A percentile compares a stretch with the other conserved stretches of the same genome.
Conservation (phyloP, 2,888 invertebrate genomes). For the Limnephilus rhombicus region DNA sequence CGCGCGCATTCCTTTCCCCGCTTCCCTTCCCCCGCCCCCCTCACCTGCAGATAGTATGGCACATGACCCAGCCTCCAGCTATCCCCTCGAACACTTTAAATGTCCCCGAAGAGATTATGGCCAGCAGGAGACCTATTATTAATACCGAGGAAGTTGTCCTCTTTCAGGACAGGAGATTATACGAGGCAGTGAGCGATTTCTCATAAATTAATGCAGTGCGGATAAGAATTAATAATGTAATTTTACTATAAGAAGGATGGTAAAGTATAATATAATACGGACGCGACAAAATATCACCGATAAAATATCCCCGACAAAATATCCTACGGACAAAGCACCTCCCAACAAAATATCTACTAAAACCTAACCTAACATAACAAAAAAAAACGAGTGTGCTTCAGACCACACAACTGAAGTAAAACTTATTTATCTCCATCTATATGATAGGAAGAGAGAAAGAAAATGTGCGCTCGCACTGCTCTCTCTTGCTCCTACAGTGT, state of each 20-base stretch:
- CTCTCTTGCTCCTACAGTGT: too few species aligned
- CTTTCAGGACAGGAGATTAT: slow-evolving; percentile 25
- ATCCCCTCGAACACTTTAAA: slow-evolving; percentile 46
- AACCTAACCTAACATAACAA: too few species aligned
- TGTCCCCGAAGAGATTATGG: slow-evolving; percentile 42
- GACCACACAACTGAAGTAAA: too few species aligned
- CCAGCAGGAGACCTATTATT: slow-evolving; percentile 34
- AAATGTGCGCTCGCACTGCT: too few species aligned
- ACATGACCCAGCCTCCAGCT: not conserved
- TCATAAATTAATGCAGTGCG: slow-evolving; percentile 16
- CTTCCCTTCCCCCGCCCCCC: not conserved
- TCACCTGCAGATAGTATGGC: not conserved
- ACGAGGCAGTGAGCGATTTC: not conserved
- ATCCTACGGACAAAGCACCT: too few species aligned
- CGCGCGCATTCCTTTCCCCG: slow-evolving; percentile 49
- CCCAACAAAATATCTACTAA: too few species aligned
- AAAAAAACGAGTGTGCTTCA: too few species aligned
- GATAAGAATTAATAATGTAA: not conserved
- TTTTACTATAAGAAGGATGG: not conserved
- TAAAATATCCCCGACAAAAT: too few species aligned
- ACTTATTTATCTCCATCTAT: too few species aligned
- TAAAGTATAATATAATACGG: too few species aligned
- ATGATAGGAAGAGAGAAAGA: too few species aligned
- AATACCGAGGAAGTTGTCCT: slow-evolving; percentile 39
- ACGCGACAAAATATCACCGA: too few species aligned